Base-by-base conservation (phyloP, 2,888 invertebrate species). In the Pollenia labialis region DNA sequence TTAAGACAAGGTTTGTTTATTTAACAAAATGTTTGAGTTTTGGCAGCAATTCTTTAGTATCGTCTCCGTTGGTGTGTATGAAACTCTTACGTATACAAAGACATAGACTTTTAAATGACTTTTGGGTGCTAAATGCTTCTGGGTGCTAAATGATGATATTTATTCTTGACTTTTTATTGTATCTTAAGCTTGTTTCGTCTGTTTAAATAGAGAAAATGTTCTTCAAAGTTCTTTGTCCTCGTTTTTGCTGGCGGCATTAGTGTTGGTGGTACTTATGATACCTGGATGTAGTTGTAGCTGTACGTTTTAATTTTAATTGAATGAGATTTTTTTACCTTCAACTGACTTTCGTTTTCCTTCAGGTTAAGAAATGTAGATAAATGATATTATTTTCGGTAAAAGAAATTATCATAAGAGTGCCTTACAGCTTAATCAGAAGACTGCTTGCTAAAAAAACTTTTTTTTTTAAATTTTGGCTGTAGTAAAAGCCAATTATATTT, bases 271-370 rank as follows among this genome's bases (percentile, higher is more conserved):
- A 58, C 64, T 76, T 64, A 48, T 72, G 66, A 60, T 74, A 74
- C 79, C 66, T 79, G 71, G 6, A 50, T 50, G 40, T 77, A 66
- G 48, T 71, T 81, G 69, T 77, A 75, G 62, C 81, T 86, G 88
- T 79, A 81, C 58, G 72, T 85, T 81, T 88, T 88, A 85, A 87
- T 82, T 85, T 88, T 85, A 88, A 87, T 87, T 88, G 85, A 85
- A 88, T 81, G 85, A 44, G 62, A 83, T 87, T 85, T 85, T 46
- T 66, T 4, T 50, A 11, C 42, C 54, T 50, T 16, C 66, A 58
- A 44, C 48, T 58, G n/a, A 23, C 56, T 42, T 71, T 14, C 0
- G 60, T 46, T 46, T 52, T 56, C 48, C 66, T 81, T 66, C 50
- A 58, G 23, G n/a, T 66, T 54, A 14, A n/a, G 18, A 48, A 81